phyloP scores from a whole-genome alignment of 2,797 vertebrate species.

The Darevskia mixta region DNA sequence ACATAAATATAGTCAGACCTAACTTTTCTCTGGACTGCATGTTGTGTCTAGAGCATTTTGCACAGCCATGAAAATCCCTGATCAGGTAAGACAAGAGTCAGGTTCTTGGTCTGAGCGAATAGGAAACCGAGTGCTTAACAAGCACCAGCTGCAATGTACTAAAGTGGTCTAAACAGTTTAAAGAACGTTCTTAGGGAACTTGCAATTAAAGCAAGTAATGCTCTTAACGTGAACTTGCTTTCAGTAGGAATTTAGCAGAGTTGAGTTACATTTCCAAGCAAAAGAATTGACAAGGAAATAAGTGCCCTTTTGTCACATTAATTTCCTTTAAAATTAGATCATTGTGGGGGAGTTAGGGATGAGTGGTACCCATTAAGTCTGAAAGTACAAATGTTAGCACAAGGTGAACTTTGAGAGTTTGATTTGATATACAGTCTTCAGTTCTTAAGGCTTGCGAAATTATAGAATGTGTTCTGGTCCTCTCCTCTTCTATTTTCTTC shows the following conservation, averaged over 20 bases:
- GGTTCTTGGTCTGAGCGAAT: rapidly evolving
- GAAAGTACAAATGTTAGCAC: not conserved
- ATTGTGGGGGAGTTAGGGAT: conserved; percentile 1
- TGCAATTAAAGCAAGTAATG: not conserved
- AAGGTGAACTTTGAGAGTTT: rapidly evolving
- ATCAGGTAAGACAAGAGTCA: not conserved
- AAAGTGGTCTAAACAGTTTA: not conserved
- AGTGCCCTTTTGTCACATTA: conserved; percentile 19
- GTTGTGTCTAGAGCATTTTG: not conserved
- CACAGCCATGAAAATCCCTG: not conserved
- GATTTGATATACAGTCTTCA: rapidly evolving
- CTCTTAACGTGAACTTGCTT: not conserved
- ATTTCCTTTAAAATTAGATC: conserved; percentile 25
- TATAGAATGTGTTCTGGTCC: not conserved
- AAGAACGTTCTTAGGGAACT: not conserved
- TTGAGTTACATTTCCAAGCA: not conserved
- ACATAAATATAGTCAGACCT: not conserved
- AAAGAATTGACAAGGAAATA: not conserved
- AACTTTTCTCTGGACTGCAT: not conserved
- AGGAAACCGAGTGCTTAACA: not conserved
- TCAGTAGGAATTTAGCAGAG: not conserved
- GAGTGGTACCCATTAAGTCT: not conserved
- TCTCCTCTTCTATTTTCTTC: not conserved
- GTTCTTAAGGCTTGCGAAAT: not conserved
- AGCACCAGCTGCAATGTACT: rapidly evolving